Base-by-base conservation (phyloP, 2,113 vertebrate species). In the Megalops atlanticus region DNA sequence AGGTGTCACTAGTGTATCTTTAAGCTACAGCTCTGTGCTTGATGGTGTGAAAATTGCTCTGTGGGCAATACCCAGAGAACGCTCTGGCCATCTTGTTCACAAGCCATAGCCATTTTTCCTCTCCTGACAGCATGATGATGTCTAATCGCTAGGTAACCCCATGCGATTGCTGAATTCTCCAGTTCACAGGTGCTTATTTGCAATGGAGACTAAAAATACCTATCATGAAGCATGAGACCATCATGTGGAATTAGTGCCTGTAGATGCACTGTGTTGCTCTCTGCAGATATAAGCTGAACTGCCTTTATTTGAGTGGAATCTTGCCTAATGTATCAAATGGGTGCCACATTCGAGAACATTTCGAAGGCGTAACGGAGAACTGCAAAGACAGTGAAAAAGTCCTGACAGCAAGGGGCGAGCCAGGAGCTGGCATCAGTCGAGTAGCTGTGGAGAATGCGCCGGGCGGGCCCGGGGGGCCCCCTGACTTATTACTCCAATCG, bases 401-500 rank as follows among this genome's bases (percentile, higher is more conserved):
- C 69, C 40, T 27, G 35, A 43, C 27, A 14, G 18, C 43, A 79
- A 15, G 1, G 21, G 82, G 41, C 86, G 88, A 82, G 88, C 85
- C 82, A 78, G 79, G 83, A 83, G 86, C 83, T 85, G 86, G 83
- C 84, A 84, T 41, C 31, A 14, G 54, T 76, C 40, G 3, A 27
- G 71, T 40, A 84, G 68, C 82, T 74, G 77, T 82, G 85, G 81
- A 81, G 81, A 69, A 81, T 18, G 77, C 31, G 49, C 77, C 8
- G 45, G 74, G 64, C 82, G 16, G 72, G 80, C 74, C 39, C 71
- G 78, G 68, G 52, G 77, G 83, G 77, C 88, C 78, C 58, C 79
- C 69, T 52, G 68, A 69, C 69, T 71, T 82, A 68, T 54, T 81
- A 2, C 74, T 86, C 84, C 81, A 43, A 72, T 82, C 82, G 81